These are phyloP conservation scores for Drosophila bipectinata DNA, from an alignment of 1,140 invertebrate species.

Conservation along the genomic window DNA sequence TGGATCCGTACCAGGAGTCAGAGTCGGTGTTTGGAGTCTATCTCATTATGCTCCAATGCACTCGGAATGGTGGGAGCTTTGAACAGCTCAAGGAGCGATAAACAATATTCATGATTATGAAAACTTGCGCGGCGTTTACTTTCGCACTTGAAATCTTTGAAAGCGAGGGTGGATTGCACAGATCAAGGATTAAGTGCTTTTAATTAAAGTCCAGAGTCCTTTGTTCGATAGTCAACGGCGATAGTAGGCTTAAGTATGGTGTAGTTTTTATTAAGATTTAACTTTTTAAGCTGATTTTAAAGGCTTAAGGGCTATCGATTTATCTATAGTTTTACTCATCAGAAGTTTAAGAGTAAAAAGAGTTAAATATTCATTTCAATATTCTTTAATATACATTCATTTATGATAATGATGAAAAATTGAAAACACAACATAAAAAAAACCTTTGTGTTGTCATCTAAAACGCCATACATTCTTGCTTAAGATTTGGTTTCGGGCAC, in stretches of 20 bases:
- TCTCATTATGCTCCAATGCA: conserved; percentile 60
- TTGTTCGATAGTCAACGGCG: conserved; percentile 7
- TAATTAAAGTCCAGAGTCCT: conserved; percentile 16
- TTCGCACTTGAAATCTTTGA: conserved; percentile 38
- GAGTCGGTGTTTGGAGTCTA: conserved; percentile 19
- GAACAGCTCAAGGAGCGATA: conserved; percentile 49
- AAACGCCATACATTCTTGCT: neutral
- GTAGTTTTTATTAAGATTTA: neutral
- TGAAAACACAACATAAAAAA: too few relatives aligned
- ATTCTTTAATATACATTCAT: too few relatives aligned
- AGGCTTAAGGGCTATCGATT: neutral
- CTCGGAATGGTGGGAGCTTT: conserved; percentile 27
- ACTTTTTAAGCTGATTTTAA: neutral
- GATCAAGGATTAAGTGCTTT: conserved; percentile 16
- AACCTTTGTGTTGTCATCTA: neutral
- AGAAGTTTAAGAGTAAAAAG: too few relatives aligned
- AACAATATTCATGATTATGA: conserved; percentile 64
- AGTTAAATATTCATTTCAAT: too few relatives aligned
- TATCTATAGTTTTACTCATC: too few relatives aligned
- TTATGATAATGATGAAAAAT: too few relatives aligned
- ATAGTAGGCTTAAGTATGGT: neutral
- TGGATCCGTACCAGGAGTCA: conserved; percentile 6
- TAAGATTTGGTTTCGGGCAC: neutral
- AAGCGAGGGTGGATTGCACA: conserved; percentile 31
- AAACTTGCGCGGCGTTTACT: conserved; percentile 46